phyloP scores from a whole-genome alignment of 2,113 vertebrate genomes.

The Psilopogon haemacephalus region DNA sequence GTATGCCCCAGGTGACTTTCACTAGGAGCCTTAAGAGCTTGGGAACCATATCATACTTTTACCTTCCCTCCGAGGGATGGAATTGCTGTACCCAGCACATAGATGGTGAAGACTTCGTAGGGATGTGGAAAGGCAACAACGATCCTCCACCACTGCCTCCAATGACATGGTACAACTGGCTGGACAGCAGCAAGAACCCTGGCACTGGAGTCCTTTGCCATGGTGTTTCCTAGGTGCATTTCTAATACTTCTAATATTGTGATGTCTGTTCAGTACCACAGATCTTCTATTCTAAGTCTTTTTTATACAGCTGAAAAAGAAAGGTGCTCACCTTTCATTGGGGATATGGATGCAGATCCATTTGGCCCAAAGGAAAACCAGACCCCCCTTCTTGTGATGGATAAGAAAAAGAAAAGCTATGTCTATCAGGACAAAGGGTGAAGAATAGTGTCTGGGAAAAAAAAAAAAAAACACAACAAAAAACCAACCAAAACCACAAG shows the following conservation, averaged over 20 bases:
- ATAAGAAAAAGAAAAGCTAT: not conserved
- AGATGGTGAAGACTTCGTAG: not conserved
- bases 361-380: not conserved
- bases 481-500: not conserved
- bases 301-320: not conserved
- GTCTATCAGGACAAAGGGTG: not conserved
- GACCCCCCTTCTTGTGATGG: not conserved
- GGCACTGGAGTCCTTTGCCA: not conserved
- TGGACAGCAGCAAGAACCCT: rapidly evolving
- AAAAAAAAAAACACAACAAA: not conserved
- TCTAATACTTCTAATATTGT: not conserved
- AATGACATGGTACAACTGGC: rapidly evolving
- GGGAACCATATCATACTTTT: not conserved
- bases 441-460: not conserved
- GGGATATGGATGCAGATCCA: rapidly evolving
- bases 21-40: not conserved
- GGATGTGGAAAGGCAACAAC: rapidly evolving
- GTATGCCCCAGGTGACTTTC: not conserved
- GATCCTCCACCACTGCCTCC: not conserved
- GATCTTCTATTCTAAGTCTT: not conserved
- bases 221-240: not conserved
- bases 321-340: not conserved
- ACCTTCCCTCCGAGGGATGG: not conserved
- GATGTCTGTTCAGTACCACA: not conserved
- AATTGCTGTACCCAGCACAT: not conserved